These are phyloP conservation scores for Propsilocerus akamusi DNA, from an alignment of 1,140 invertebrate species.

Conservation along the genomic window DNA sequence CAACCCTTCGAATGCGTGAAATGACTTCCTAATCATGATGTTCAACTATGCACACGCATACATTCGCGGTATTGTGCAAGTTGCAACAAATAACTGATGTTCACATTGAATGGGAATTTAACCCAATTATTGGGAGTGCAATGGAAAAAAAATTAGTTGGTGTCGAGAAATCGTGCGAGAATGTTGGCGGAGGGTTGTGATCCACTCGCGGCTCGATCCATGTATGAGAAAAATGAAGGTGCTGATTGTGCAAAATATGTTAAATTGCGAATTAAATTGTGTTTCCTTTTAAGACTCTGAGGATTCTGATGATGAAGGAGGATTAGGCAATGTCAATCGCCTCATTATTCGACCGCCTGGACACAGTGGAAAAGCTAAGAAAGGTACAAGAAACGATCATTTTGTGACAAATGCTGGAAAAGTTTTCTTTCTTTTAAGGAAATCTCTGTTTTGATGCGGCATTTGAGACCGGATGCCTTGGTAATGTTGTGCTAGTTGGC, in stretches of 20 bases:
- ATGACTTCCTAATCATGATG: too few species aligned
- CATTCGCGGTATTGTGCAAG: too few species aligned
- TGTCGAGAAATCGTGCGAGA: not conserved
- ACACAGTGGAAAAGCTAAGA: conserved; percentile 84
- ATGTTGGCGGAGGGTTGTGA: not conserved
- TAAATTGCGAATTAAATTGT: not conserved
- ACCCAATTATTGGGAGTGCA: too few species aligned
- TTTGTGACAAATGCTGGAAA: not conserved
- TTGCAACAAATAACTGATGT: too few species aligned
- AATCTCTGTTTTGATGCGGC: conserved; percentile 95
- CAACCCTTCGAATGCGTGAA: too few species aligned
- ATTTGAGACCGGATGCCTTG: conserved; percentile 94
- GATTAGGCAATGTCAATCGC: conserved; percentile 84
- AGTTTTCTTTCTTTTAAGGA: conserved; percentile 27
- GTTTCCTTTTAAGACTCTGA: conserved; percentile 58
- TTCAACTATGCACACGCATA: too few species aligned
- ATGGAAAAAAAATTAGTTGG: not conserved
- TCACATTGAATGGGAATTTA: too few species aligned
- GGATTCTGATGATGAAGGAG: conserved; percentile 85
- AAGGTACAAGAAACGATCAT: conserved; percentile 9
- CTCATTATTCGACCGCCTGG: conserved; percentile 83
- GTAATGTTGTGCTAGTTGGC: conserved; percentile 80
- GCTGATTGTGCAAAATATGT: not conserved
- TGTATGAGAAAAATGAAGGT: not conserved
- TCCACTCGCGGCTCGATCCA: not conserved